A percentile compares a stretch with the other conserved stretches of the same genome.
phyloP scores from a whole-genome alignment of 2,113 vertebrate genomes.

The Columbina picui region DNA sequence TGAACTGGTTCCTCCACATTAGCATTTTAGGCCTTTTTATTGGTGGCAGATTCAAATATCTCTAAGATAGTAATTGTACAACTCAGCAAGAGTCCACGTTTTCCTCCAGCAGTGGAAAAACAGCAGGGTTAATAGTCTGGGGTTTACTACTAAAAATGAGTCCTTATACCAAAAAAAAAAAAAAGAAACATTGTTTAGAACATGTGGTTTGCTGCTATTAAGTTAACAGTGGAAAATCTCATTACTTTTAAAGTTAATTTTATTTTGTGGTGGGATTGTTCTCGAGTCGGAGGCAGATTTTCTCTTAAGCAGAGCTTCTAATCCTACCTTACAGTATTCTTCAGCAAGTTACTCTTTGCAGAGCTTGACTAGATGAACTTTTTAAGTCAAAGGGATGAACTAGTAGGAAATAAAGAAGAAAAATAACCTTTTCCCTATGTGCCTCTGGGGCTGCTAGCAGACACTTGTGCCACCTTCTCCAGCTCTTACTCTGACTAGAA shows the following conservation, averaged over 20 bases:
- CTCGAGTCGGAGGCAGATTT: slow-evolving; percentile 25
- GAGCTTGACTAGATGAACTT: background rate
- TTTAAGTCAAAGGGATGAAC: background rate
- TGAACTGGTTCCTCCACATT: background rate
- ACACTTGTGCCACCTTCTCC: background rate
- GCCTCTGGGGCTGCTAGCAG: background rate
- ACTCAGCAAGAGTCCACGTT: background rate
- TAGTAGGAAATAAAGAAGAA: background rate
- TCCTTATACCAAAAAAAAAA: background rate
- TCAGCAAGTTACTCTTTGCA: background rate
- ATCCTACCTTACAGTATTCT: background rate
- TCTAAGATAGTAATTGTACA: slow-evolving; percentile 1
- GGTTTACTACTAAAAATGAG: slow-evolving; percentile 27
- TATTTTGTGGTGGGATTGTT: slow-evolving; percentile 54
- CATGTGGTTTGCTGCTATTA: slow-evolving; percentile 59
- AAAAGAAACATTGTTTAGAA: slow-evolving; percentile 34
- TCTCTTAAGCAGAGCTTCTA: background rate
- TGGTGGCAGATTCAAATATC: slow-evolving; percentile 11
- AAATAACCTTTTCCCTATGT: background rate
- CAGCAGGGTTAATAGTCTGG: slow-evolving; percentile 7
- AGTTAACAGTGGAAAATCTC: slow-evolving; percentile 48
- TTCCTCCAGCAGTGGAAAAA: slow-evolving; percentile 48
- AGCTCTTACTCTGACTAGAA: background rate
- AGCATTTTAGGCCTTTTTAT: slow-evolving; percentile 14
- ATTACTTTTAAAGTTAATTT: slow-evolving; percentile 55